Conservation (phyloP, 2,888 invertebrate species). For the Cheilosia soror region DNA sequence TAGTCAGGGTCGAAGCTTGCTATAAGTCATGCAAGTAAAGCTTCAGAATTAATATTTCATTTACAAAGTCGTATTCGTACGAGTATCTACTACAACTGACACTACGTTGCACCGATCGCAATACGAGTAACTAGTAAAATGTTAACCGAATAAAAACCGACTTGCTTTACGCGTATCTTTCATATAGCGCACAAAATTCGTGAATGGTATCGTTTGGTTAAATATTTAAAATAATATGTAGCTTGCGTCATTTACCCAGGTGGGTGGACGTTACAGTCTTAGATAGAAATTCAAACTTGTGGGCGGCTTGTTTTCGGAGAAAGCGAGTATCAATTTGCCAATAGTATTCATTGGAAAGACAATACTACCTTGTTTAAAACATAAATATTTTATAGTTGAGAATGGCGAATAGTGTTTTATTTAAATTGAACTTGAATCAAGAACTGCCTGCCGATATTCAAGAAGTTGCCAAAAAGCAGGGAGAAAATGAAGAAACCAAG, state of each 20-base stretch:
- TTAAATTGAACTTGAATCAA: slow-evolving; percentile 87
- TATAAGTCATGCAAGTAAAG: background rate
- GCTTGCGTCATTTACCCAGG: too few species aligned
- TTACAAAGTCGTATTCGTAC: background rate
- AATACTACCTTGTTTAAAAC: background rate
- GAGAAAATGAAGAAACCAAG: slow-evolving; percentile 89
- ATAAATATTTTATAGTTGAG: background rate
- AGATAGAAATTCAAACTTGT: too few species aligned
- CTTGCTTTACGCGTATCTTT: too few species aligned
- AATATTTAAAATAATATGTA: too few species aligned
- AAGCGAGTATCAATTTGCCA: background rate
- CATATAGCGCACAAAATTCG: too few species aligned
- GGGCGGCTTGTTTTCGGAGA: too few species aligned
- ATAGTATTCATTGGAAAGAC: background rate
- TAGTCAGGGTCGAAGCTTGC: background rate
- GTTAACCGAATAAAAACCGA: too few species aligned
- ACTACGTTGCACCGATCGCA: background rate
- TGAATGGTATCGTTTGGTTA: too few species aligned
- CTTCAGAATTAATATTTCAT: background rate
- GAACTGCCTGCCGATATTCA: slow-evolving; percentile 88
- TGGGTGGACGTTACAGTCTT: too few species aligned
- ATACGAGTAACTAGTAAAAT: background rate
- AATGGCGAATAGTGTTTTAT: slow-evolving; percentile 77
- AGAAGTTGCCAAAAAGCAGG: slow-evolving; percentile 87
- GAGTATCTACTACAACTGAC: background rate